Evolutionary conservation across 64 coral and sea anemone species (phyloP), one percentile per base, ranked within the genome.

Genomic region (Actinia equina): DNA sequence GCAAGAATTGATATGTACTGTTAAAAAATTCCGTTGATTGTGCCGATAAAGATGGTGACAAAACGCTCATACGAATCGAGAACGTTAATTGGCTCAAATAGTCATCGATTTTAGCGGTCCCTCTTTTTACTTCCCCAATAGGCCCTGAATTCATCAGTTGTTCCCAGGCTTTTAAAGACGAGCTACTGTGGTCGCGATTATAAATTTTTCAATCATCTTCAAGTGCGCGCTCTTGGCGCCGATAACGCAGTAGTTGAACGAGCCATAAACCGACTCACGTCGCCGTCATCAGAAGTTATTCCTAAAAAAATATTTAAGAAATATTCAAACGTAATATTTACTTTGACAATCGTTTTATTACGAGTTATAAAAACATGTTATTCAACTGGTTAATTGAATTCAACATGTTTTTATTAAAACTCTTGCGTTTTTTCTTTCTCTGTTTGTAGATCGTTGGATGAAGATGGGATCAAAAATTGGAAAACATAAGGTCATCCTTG

Each of bases 11-110:
- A 81, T 81, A 81, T 81, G 49, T 81, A 49, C 42, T 44, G 52
- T 81, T 52, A 81, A 81, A 81, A 81, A 81, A 79, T 43, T 37
- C 44, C 44, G 78, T 81, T 81, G 78, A 81, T 81, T 52, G 44
- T 51, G 41, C 78, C n/a, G 78, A 81, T 81, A 81, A 81, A 46
- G 22, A 81, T 23, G 78, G 78, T 23, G 49, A 81, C 44, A 81
- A 81, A 81, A 81, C 78, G 43, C 20, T 46, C 52, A 81, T 49
- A 44, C 78, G 52, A 20, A 81, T 81, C 49, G 18, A 46, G 22
- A 49, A 10, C 19, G 78, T 14, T 81, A 81, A 49, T 81, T 81
- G 69, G 69, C 69, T 74, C 69, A 18, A 81, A 17, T 17, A 52
- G 14, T 81, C 78, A 81, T 81, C 45, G 78, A 49, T 49, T 51